Conservation (phyloP, 2,888 invertebrate genomes). For the Poecilobothrus nobilitatus region DNA sequence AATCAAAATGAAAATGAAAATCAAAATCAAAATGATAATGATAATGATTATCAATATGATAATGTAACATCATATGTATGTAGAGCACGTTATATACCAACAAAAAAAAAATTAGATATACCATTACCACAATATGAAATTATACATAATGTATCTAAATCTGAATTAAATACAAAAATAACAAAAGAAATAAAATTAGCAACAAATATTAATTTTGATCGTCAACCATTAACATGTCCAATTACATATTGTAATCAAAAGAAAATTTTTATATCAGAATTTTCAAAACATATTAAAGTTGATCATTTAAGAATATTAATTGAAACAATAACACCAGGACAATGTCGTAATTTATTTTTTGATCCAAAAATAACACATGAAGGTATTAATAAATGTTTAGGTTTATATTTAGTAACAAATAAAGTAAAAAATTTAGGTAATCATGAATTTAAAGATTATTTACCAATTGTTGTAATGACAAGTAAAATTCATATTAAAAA, state of each 20-base stretch:
- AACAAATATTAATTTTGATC: constrained; percentile 26
- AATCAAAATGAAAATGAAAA: neutral
- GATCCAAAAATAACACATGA: constrained; percentile 27
- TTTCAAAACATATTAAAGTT: constrained; percentile 32
- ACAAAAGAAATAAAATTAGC: constrained; percentile 9
- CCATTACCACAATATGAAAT: constrained; percentile 9
- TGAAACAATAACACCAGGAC: constrained; percentile 31
- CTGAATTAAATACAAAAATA: neutral
- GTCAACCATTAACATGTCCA: constrained; percentile 33
- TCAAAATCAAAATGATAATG: neutral
- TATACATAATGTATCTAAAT: neutral
- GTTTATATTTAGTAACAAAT: constrained; percentile 32
- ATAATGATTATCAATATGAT: neutral
- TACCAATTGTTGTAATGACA: constrained; percentile 37
- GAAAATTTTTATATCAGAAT: constrained; percentile 33
- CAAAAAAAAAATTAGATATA: neutral
- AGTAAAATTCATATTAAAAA: constrained; percentile 28
- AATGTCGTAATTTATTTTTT: constrained; percentile 34
- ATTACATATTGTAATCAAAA: constrained; percentile 28
- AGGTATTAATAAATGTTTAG: constrained; percentile 30
- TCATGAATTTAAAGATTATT: constrained; percentile 28
- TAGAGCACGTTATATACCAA: neutral
- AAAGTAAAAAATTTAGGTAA: constrained; percentile 30
- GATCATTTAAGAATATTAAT: constrained; percentile 33
- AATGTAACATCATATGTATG: neutral